Conservation (phyloP, 1,140 invertebrate genomes). For the Papilio polytes region DNA sequence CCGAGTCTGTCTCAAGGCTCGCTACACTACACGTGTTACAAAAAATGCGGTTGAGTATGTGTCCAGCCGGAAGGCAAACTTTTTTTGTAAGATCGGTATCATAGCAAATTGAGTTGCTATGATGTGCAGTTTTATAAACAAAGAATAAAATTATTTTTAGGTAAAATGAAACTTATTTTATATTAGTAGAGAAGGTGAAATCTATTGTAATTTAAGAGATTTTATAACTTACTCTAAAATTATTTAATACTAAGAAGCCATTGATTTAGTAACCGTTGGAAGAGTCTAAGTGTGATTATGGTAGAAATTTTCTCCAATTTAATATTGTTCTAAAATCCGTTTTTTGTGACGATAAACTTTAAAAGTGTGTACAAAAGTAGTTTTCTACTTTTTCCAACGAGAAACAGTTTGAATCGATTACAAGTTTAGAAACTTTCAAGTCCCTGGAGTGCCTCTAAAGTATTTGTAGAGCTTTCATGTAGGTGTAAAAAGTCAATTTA, state of each 20-base stretch:
- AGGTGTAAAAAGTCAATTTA: constrained; percentile 38
- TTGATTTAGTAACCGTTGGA: background rate
- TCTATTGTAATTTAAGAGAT: no score
- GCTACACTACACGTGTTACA: constrained; percentile 38
- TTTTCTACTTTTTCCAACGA: constrained; percentile 5
- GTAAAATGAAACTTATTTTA: no score
- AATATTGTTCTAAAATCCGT: background rate
- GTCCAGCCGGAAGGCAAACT: constrained; percentile 21
- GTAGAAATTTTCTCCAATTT: background rate
- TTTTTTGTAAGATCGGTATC: background rate
- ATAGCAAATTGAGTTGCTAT: background rate
- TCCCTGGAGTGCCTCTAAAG: constrained; percentile 13
- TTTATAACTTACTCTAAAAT: no score
- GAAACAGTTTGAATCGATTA: constrained; percentile 34
- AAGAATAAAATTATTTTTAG: background rate
- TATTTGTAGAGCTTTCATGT: constrained; percentile 31
- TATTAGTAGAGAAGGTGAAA: no score
- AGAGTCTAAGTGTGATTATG: background rate
- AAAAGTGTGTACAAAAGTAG: constrained; percentile 11
- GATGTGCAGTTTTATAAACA: background rate
- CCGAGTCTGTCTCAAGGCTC: constrained; percentile 56
- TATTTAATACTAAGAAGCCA: background rate
- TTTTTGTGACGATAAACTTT: background rate
- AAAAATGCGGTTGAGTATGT: constrained; percentile 20
- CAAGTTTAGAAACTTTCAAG: constrained; percentile 27